phyloP scores from a whole-genome alignment of 2,113 vertebrate species.

The Percopsis transmontana region DNA sequence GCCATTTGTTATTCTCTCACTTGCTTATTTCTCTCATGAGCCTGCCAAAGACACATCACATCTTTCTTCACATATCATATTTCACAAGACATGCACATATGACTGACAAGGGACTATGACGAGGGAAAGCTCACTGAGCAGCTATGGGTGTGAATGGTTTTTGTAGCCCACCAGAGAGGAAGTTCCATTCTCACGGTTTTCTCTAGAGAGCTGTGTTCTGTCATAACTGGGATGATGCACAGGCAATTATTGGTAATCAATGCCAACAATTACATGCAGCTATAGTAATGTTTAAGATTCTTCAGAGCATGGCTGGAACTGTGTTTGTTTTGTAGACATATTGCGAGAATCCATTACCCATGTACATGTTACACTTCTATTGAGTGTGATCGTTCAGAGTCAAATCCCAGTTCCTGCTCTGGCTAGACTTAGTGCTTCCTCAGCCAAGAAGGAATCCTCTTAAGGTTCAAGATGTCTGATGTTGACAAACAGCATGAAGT shows the following conservation, averaged over 20 bases:
- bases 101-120: background rate
- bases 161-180: conserved; percentile 1
- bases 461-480: background rate
- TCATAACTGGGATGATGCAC: conserved; percentile 8
- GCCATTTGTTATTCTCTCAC: conserved; percentile 8
- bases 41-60: conserved; percentile 4
- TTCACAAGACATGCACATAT: background rate
- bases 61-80: background rate
- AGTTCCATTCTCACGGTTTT: background rate
- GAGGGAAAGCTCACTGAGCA: conserved; percentile 8
- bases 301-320: no score
- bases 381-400: background rate
- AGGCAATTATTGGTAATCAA: conserved; percentile 10
- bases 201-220: background rate
- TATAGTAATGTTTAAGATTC: background rate
- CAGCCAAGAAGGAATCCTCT: background rate
- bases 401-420: background rate
- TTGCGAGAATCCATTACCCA: no score
- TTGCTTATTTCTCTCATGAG: background rate
- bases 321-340: no score
- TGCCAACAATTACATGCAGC: background rate
- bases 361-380: no score
- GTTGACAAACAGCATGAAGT: no score
- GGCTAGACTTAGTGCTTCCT: background rate
- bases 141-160: conserved; percentile 10